Evolutionary conservation across 35 echinoderm and acorn worm genomes (phyloP), one percentile per base, ranked within the genome.

Genomic region (Strongylocentrotus purpuratus): DNA sequence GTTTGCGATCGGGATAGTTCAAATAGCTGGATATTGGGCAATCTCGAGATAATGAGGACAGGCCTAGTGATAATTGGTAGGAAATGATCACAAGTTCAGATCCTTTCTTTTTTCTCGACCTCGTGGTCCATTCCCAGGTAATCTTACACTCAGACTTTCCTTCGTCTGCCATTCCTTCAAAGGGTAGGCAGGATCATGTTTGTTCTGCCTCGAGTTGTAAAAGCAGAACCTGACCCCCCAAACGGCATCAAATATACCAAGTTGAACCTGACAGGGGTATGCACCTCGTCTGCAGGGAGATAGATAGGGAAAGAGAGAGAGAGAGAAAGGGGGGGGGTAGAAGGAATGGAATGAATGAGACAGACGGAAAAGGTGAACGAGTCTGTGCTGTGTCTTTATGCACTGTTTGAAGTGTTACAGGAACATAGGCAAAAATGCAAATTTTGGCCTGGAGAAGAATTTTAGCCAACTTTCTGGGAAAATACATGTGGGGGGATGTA

Each of bases 141-240:
- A 70, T 70, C 15, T 5, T 70, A 70, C 61, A 70, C 61, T 28
- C 18, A 70, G 61, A 70, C 61, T 70, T 70, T 70, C 61, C 61
- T 70, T 70, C 61, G 2, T 22, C 61, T 70, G 61, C 61, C 61
- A 70, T 70, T 6, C 61, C 15, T 70, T 13, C 25, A 88, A 88
- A 88, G 45, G 87, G 87, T 35, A 88, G 87, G 10, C 87, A 33
- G 45, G 87, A 88, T 88, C 87, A 35, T 88, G 87, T 88, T 92
- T 92, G 47, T 92, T 48, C 91, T 92, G 91, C 91, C 41, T 55
- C 32, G 91, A 46, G 91, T 92, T 92, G 91, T 92, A 92, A 45
- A 92, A 92, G 91, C 91, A 92, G 32, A 92, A 92, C 91, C 91
- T 55, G 91, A 92, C 91, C 91, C 91, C 91, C 41, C 61, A 55